Evolutionary conservation across 1,140 invertebrate species (phyloP), one percentile per base, ranked within the genome.

Genomic region (Drosophila azteca): DNA sequence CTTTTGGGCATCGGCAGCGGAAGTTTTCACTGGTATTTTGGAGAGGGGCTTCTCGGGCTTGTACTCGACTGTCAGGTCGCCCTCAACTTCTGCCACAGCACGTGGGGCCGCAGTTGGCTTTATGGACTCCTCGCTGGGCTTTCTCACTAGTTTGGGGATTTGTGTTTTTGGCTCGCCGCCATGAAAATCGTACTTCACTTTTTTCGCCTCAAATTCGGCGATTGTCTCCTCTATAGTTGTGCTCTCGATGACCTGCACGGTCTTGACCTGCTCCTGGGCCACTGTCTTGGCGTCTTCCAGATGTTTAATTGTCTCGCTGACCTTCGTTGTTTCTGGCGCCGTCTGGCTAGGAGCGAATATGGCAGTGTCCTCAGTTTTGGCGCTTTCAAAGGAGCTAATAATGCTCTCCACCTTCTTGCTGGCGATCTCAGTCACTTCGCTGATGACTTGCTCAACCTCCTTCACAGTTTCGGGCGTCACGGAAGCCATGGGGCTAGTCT

Each of bases 131-230:
- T 88, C 76, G 41, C 71, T 88, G 2, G 76, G 39, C 35, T 83
- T 79, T n/a, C 64, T 70, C 0, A 87, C 67, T 4, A 89, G 67
- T 26, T 88, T 88, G 0, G 83, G 83, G n/a, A 88, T 88, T 51
- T 88, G 83, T 2, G 83, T 88, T 20, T 90, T 90, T 24, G 87
- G 87, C 44, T 90, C 87, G 9, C 83, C 70, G 2, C 87, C 87
- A 54, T 90, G 87, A 35, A 90, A 90, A 63, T 90, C 89, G 41
- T 90, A 90, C 43, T 76, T 89, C 0, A 90, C 89, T 24, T 90
- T 89, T 24, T 90, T 91, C 13, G 90, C 89, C 46, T 91, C 90
- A 6, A 91, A 91, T 6, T 91, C 90, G 3, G 90, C 89, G 44
- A 91, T 91, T 61, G 89, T 91, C 11, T 91, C 82, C 13, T 91